Evolutionary conservation across 2,113 vertebrate species (phyloP), one percentile per base, ranked within the genome.

Genomic region (Xenopus borealis): DNA sequence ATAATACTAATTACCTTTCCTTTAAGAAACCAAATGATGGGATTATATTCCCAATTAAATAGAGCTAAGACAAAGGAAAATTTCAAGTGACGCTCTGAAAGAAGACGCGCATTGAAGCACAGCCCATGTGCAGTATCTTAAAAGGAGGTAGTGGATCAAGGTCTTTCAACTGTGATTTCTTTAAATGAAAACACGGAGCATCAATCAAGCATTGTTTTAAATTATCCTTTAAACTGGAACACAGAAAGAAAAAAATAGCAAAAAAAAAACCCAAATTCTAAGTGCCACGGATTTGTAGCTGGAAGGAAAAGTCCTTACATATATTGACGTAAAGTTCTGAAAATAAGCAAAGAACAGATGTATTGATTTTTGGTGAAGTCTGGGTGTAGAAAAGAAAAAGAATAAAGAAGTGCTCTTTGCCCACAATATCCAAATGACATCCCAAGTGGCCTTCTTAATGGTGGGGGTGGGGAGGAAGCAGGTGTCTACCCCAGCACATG

Each of bases 391-490:
- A 95, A 95, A 95, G 93, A 97, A 93, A 94, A 93, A 94, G 95
- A 96, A 97, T 94, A 96, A 96, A 96, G 94, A 95, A 95, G 93
- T 95, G 94, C 94, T 96, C 95, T 96, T 96, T 96, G 95, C 94
- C 95, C 93, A 91, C 93, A 95, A 94, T 94, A 95, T 96, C 95
- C 95, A 97, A 97, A 97, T 97, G 94, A 97, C 94, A 92, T 97
- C 95, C 94, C 94, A 84, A 89, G 95, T 94, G 95, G 95, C 92
- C 92, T 93, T 92, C 92, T 94, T 95, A 95, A 95, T 95, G 94
- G 94, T 94, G 90, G 95, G 94, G 94, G 94, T 89, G 90, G 93
- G 92, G 92, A 88, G 93, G 93, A 88, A 94, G 95, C 95, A 96
- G 95, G 94, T 95, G 94, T 92, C 94, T 94, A 93, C 89, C 93